These are phyloP conservation scores for Drosophila yooni DNA, from an alignment of 2,888 invertebrate species.

Conservation along the genomic window DNA sequence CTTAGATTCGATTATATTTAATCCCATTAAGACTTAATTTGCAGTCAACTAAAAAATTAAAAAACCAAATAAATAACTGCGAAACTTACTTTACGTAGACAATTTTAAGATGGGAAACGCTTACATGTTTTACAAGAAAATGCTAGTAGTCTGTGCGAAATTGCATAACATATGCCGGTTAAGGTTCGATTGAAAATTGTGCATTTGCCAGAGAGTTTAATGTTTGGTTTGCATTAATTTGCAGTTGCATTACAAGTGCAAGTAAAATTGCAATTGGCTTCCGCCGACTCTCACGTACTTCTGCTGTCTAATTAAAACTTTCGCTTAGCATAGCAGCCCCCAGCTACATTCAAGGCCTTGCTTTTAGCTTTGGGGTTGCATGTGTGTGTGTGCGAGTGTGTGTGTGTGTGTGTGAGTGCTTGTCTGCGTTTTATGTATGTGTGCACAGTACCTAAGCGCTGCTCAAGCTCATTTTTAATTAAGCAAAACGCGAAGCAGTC, in stretches of 20 bases:
- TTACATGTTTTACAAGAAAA: not conserved
- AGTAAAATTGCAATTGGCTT: slow-evolving; percentile 66
- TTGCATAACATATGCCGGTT: not conserved
- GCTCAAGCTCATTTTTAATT: slow-evolving; percentile 77
- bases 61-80: not conserved
- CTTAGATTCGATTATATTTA: not conserved
- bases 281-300: slow-evolving; percentile 65
- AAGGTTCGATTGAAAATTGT: slow-evolving; percentile 6
- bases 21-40: not conserved
- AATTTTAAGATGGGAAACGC: not conserved
- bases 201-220: slow-evolving; percentile 25
- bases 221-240: slow-evolving; percentile 50
- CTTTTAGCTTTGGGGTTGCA: slow-evolving; percentile 26
- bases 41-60: not conserved
- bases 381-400: slow-evolving; percentile 13
- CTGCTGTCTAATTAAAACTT: slow-evolving; percentile 76
- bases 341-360: not conserved
- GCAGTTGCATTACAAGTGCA: slow-evolving; percentile 54
- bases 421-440: slow-evolving; percentile 25
- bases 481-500: slow-evolving; percentile 72
- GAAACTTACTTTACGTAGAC: not conserved
- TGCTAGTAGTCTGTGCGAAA: not conserved
- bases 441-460: slow-evolving; percentile 45
- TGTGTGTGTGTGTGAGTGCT: slow-evolving; percentile 7
- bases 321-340: slow-evolving; percentile 39